These are phyloP conservation scores for Takifugu bimaculatus DNA, from an alignment of 2,113 vertebrate genomes.

Conservation along the genomic window DNA sequence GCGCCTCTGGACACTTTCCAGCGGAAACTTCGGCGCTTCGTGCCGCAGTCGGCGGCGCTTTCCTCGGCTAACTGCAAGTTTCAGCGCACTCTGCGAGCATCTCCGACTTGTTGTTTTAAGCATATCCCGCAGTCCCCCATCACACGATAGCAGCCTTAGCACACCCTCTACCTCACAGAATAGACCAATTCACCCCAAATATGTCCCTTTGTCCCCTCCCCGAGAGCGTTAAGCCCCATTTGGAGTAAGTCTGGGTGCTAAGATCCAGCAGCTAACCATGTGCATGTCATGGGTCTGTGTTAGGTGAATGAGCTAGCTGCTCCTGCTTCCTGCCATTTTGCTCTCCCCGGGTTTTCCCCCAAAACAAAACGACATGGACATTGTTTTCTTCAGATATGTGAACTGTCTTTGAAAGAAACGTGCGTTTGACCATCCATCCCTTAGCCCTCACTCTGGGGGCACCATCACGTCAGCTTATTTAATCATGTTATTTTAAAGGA, in stretches of 20 bases:
- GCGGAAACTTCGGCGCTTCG: conserved; percentile 25
- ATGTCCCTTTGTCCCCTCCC: background rate
- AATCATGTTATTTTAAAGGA: no score
- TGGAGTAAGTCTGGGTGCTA: conserved; percentile 8
- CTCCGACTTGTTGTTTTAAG: conserved; percentile 5
- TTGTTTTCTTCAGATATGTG: background rate
- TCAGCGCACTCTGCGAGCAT: conserved; percentile 17
- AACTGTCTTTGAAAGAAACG: background rate
- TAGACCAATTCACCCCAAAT: no score
- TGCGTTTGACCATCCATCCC: background rate
- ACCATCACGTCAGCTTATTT: background rate
- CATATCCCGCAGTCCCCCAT: background rate
- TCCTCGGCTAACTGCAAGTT: conserved; percentile 16
- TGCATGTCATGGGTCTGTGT: conserved; percentile 22
- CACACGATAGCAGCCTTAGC: conserved; percentile 2
- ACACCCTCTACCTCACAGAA: background rate
- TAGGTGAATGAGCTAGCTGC: background rate
- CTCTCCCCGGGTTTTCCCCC: background rate
- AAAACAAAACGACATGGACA: background rate
- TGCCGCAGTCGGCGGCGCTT: background rate
- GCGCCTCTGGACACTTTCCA: conserved; percentile 4
- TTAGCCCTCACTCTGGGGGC: background rate
- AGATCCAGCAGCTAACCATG: conserved; percentile 41
- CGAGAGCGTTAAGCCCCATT: background rate
- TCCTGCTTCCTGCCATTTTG: conserved; percentile 25